Conservation (phyloP, 2,888 invertebrate genomes). For the Cenopis cana region DNA sequence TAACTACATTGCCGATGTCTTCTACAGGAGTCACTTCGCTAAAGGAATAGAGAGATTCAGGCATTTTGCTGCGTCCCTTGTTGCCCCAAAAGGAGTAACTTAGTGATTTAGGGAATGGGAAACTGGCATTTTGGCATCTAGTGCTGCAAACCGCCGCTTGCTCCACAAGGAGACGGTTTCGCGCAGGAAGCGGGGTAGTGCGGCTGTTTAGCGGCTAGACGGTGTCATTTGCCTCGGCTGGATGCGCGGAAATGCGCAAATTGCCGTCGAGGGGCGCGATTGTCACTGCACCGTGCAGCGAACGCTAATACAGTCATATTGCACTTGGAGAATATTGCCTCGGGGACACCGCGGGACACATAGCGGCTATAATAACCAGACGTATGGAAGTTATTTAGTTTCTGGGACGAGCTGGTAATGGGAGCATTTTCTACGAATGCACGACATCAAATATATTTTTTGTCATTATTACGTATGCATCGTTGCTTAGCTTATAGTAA, state of each 20-base stretch:
- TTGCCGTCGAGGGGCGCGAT: constrained; percentile 68
- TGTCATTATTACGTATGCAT: too few relatives aligned
- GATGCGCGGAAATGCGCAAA: constrained; percentile 71
- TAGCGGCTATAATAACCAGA: constrained; percentile 10
- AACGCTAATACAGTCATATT: constrained; percentile 40
- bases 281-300: constrained; percentile 54
- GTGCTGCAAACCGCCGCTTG: neutral
- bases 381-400: constrained; percentile 8
- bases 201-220: constrained; percentile 28
- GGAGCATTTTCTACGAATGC: neutral
- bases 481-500: too few relatives aligned
- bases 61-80: neutral
- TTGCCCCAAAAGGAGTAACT: neutral
- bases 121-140: constrained; percentile 12
- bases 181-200: constrained; percentile 44
- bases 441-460: too few relatives aligned
- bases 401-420: constrained; percentile 9
- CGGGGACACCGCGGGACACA: constrained; percentile 15
- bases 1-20: constrained; percentile 52
- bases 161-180: constrained; percentile 40
- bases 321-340: constrained; percentile 38
- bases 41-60: neutral
- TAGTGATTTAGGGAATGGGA: constrained; percentile 3
- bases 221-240: constrained; percentile 40
- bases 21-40: constrained; percentile 17